Base-by-base conservation (phyloP, 2,888 invertebrate genomes). In the Aromia moschata region DNA sequence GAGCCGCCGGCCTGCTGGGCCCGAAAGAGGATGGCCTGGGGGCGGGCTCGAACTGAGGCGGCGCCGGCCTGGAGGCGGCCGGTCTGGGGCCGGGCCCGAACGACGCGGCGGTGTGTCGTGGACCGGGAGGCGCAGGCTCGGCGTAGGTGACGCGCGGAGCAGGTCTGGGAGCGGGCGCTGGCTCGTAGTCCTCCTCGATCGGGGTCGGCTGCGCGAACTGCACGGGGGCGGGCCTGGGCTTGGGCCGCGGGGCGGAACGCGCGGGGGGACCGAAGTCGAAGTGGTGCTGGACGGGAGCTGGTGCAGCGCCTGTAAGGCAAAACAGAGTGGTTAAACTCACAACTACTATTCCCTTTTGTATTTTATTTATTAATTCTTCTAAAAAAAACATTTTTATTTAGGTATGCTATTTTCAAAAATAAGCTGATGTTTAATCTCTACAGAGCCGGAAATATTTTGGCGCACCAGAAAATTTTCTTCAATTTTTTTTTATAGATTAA, bases 141-240 rank as follows among this genome's bases (percentile, higher is more conserved):
- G 68, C 71, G 81, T 4, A 83, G 78, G 69, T 71, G 15, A 62
- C 56, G 69, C 72, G 47, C 62, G 65, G 45, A 67, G 25, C 69
- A 38, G 70, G 67, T 62, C 70, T 71, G 2, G 69, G 60, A 31
- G 68, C 37, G 72, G 74, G 31, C 70, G 68, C 52, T 56, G 62
- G 47, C 73, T 74, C 36, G 71, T 65, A 41, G 40, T 72, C 74
- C 33, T 77, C 75, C 46, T 73, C 74, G 33, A 74, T 72, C 10
- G 75, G 77, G 16, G 72, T 71, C 20, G 75, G 77, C 45, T 65
- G 69, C 18, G 69, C 71, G 81, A 2, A 83, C 77, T 69, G 70
- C 1, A 62, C 69, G 18, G 71, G 71, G 14, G 68, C 52, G 15
- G 69, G 68, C 71, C 62, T 77, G 15, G 66, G 64, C 70, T 62